Evolutionary conservation across 2,888 invertebrate genomes (phyloP), one percentile per base, ranked within the genome.

Genomic region (Orthosia incerta): DNA sequence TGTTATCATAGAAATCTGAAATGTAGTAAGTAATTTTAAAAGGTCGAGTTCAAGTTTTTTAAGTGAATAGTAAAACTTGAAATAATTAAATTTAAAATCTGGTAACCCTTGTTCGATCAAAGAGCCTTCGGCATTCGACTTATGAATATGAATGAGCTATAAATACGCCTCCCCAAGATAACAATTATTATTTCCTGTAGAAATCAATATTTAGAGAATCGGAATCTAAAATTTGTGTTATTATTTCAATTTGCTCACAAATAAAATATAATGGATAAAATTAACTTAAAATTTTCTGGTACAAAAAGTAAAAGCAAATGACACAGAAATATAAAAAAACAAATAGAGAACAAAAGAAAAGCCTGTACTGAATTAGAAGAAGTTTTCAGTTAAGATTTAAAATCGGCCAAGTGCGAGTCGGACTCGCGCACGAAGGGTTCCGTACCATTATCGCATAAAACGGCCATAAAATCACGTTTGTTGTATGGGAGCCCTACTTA

Each of bases 141-240:
- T 90, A 93, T 95, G 94, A 95, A 95, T 95, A 95, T 94, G 93
- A 89, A 95, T 94, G 90, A 91, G 88, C 82, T 87, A 92, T 94
- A 93, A 93, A 90, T 91, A 90, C 81, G 84, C 82, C 81, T 85
- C 89, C 89, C 89, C 88, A 88, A 92, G 93, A 93, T 94, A 94
- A 92, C 90, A 91, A 91, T 92, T 93, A 93, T 93, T 93, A 92
- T 94, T 91, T 89, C 92, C 61, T 55, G 45, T 56, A 26, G 62
- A 60, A 79, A 75, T 75, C 63, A 73, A 66, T 60, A 57, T 73
- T 61, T 68, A 74, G 50, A 53, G 23, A 76, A 74, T 62, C 1
- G 18, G 31, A 69, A 63, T 76, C 9, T 55, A 73, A 70, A 76
- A 71, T 68, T 72, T 56, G 7, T 50, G 26, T 20, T 46, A 73